Conservation (phyloP, 2,113 vertebrate genomes). For the Prunella himalayana region DNA sequence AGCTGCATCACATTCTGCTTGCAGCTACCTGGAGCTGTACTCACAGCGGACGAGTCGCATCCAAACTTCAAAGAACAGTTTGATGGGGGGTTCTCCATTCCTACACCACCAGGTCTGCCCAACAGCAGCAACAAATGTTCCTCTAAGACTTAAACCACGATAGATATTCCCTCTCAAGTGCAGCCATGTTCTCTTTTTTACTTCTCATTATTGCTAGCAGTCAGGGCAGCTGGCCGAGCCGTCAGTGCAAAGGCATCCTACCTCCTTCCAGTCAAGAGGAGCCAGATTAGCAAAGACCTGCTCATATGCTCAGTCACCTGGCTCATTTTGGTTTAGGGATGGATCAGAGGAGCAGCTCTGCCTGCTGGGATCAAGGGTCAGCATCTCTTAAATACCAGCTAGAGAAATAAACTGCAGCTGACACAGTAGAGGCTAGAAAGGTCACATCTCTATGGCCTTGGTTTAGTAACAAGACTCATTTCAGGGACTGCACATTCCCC, state of each 20-base stretch:
- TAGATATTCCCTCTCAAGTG: neutral
- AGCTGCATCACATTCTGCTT: neutral
- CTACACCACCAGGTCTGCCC: neutral
- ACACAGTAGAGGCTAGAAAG: neutral
- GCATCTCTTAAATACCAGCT: neutral
- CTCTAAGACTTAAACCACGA: neutral
- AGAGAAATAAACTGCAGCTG: neutral
- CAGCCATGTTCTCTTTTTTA: neutral
- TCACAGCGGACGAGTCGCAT: fast-evolving
- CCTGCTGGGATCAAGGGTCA: neutral
- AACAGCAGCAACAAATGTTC: neutral
- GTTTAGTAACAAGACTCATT: neutral
- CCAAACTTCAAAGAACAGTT: neutral
- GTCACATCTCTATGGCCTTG: neutral
- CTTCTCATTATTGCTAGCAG: neutral
- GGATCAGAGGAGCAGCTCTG: neutral
- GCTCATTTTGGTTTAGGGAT: neutral
- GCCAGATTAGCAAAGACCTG: neutral
- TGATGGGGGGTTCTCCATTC: neutral
- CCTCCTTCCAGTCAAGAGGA: neutral
- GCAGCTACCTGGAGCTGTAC: neutral
- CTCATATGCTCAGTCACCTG: neutral
- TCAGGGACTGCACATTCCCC: neutral
- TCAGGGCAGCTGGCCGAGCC: neutral
- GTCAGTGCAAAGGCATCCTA: neutral